Conservation (phyloP, 2,797 vertebrate species). For the Cacajao melanocephalus region DNA sequence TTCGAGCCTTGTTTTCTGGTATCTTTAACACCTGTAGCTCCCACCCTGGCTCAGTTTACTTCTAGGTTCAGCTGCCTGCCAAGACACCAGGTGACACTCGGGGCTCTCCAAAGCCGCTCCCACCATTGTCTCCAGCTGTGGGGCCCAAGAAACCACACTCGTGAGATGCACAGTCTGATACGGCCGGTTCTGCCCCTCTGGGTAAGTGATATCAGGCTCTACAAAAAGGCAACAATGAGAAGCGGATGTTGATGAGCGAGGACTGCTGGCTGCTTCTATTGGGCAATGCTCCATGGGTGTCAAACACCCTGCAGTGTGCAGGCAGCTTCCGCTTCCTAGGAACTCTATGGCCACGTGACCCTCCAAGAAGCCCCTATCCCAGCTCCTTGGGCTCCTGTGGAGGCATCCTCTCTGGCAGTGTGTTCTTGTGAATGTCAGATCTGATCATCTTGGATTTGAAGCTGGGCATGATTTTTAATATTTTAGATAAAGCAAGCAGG, state of each 20-base stretch:
- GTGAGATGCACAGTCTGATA: conserved; percentile 69
- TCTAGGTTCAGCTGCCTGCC: conserved; percentile 76
- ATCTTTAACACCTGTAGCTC: conserved; percentile 80
- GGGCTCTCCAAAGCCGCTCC: conserved; percentile 70
- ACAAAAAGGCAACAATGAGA: conserved; percentile 65
- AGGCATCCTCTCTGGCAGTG: not conserved
- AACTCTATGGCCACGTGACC: not conserved
- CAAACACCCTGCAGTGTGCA: conserved; percentile 47
- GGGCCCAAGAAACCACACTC: conserved; percentile 68
- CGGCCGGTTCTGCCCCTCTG: conserved; percentile 62
- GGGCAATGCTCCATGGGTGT: conserved; percentile 28
- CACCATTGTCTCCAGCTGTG: conserved; percentile 77
- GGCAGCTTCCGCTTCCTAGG: not conserved
- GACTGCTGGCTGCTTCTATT: conserved; percentile 18
- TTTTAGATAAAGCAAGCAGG: conserved; percentile 49
- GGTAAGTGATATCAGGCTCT: conserved; percentile 73
- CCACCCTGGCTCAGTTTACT: conserved; percentile 74
- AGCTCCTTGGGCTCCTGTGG: not conserved
- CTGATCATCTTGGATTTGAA: not conserved
- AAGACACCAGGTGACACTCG: conserved; percentile 80
- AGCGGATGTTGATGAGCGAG: conserved; percentile 59
- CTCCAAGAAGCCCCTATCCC: not conserved
- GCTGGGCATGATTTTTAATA: rapidly evolving
- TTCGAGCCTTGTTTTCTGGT: not conserved
- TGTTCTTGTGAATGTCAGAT: conserved; percentile 21